Conservation (phyloP, 2,113 vertebrate species). For the Eonycteris spelaea region DNA sequence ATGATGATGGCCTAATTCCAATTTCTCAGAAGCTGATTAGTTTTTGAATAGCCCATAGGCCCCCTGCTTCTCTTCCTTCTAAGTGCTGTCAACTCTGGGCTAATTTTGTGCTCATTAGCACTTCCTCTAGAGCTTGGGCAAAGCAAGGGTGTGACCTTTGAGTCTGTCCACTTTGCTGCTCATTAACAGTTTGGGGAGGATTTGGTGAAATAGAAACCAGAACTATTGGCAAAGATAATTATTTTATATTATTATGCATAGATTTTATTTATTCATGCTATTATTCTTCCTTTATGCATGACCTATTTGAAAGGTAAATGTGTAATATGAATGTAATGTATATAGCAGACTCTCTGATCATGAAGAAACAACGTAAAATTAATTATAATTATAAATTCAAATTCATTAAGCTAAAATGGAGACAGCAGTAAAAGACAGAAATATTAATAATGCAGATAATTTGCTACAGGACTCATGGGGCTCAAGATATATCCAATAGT, state of each 20-base stretch:
- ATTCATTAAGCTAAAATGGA: neutral
- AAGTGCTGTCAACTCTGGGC: conserved; percentile 62
- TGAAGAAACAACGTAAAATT: neutral
- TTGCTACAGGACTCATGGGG: neutral
- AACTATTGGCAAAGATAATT: neutral
- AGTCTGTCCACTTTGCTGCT: conserved; percentile 51
- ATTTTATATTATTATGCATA: neutral
- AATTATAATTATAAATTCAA: neutral
- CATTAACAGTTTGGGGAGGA: conserved; percentile 16
- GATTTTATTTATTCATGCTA: neutral
- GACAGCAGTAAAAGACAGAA: neutral
- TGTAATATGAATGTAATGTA: neutral
- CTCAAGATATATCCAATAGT: neutral
- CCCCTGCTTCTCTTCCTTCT: conserved; percentile 54
- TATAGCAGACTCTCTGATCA: neutral
- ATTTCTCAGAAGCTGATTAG: conserved; percentile 63
- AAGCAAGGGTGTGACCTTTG: conserved; percentile 30
- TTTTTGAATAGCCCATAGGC: neutral
- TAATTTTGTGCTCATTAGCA: conserved; percentile 67
- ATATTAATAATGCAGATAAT: neutral
- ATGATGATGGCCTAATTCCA: conserved; percentile 43
- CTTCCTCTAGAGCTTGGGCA: conserved; percentile 40
- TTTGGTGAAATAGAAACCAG: neutral
- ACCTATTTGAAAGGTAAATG: neutral
- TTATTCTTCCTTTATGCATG: neutral